A percentile compares a stretch with the other conserved stretches of the same genome.
phyloP scores from a whole-genome alignment of 2,113 vertebrate genomes.

The Euleptes europaea region DNA sequence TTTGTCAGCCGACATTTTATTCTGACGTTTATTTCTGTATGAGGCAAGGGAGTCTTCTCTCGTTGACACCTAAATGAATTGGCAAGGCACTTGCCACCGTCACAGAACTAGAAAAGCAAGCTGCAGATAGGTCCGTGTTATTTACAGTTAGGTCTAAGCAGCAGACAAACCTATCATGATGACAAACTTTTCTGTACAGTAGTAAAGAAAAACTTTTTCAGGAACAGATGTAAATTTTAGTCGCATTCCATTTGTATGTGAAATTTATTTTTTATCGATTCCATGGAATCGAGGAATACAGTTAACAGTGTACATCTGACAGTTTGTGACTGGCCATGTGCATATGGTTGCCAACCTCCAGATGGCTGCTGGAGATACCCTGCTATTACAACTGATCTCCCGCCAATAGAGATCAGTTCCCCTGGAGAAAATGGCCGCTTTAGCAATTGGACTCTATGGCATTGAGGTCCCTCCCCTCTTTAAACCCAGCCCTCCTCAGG shows the following conservation, averaged over 20 bases:
- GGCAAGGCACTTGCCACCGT: neutral
- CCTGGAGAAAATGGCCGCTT: too few relatives aligned
- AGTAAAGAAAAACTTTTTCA: neutral
- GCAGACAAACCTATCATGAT: neutral
- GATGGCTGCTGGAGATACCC: too few relatives aligned
- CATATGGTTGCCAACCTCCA: too few relatives aligned
- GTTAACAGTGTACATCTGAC: neutral
- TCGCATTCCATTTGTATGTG: fast-evolving
- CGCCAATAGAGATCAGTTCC: too few relatives aligned
- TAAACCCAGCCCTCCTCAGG: too few relatives aligned
- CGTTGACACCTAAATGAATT: neutral
- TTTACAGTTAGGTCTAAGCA: neutral
- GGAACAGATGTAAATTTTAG: fast-evolving
- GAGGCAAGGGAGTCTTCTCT: neutral
- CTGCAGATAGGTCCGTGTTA: too few relatives aligned
- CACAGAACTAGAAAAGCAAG: neutral
- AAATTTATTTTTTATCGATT: neutral
- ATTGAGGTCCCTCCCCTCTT: too few relatives aligned
- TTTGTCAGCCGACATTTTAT: neutral
- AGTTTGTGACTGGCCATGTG: neutral
- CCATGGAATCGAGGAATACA: fast-evolving
- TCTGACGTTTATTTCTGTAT: neutral
- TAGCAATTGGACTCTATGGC: too few relatives aligned
- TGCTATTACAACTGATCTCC: too few relatives aligned
- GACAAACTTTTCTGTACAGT: neutral